Conservation (phyloP, 2,888 invertebrate genomes). For the Chaetoderma sp. region DNA sequence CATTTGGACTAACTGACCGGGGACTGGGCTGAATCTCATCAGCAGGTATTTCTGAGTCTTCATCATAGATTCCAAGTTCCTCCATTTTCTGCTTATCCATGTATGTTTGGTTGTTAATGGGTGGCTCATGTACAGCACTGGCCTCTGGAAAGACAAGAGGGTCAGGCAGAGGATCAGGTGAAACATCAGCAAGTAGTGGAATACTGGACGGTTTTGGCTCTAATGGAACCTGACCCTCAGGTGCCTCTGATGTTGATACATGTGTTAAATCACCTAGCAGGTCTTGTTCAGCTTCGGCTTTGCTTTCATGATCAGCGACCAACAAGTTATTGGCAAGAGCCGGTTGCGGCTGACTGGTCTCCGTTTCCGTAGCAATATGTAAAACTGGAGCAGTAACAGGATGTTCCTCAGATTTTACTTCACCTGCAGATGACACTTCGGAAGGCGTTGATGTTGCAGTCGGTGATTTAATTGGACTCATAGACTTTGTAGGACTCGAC, state of each 20-base stretch:
- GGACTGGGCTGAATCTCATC: slow-evolving; percentile 31
- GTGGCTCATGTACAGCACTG: slow-evolving; percentile 2
- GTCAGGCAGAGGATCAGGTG: slow-evolving; percentile 46
- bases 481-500: slow-evolving; percentile 29
- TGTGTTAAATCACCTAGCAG: background rate
- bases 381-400: slow-evolving; percentile 4
- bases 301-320: slow-evolving; percentile 15
- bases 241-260: background rate
- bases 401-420: slow-evolving; percentile 17
- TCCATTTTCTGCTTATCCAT: slow-evolving; percentile 37
- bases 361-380: slow-evolving; percentile 1
- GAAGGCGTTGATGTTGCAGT: slow-evolving; percentile 36
- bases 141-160: slow-evolving; percentile 33
- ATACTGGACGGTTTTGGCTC: background rate
- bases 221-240: background rate
- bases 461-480: slow-evolving; percentile 34
- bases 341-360: background rate
- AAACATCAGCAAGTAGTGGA: no score
- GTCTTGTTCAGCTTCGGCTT: slow-evolving; percentile 26
- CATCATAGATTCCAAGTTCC: slow-evolving; percentile 56
- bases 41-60: slow-evolving; percentile 35
- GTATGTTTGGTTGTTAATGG: slow-evolving; percentile 6
- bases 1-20: slow-evolving; percentile 38
- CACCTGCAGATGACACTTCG: background rate
- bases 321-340: background rate